Conservation (phyloP, 1,140 invertebrate species). For the Parasteatoda tepidariorum region DNA sequence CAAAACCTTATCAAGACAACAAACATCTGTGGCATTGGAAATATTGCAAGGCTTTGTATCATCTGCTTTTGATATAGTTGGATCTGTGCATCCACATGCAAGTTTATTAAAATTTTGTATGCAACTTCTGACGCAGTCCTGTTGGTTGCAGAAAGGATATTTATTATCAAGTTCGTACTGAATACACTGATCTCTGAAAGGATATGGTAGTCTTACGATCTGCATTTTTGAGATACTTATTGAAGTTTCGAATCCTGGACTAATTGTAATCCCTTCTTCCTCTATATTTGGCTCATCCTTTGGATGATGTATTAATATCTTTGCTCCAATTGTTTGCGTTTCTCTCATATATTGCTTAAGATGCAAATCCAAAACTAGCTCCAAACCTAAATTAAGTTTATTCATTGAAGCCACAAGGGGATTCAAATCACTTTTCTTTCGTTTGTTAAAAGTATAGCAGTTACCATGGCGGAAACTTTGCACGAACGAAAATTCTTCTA, state of each 20-base stretch:
- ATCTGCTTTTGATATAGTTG: not conserved
- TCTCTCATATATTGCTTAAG: not conserved
- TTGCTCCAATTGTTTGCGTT: conserved; percentile 3
- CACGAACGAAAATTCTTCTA: not conserved
- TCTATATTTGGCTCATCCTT: conserved; percentile 1
- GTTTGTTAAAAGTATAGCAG: conserved; percentile 24
- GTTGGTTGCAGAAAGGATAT: not conserved
- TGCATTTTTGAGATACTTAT: not conserved
- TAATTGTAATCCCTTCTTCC: not conserved
- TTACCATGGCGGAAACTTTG: conserved; percentile 7
- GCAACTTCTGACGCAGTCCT: not conserved
- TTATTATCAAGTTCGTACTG: not conserved
- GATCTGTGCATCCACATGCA: conserved; percentile 7
- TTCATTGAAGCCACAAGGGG: not conserved
- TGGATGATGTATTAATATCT: conserved; percentile 17
- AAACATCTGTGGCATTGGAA: not conserved
- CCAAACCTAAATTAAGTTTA: not conserved
- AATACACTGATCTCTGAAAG: conserved; percentile 26
- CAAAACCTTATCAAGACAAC: conserved; percentile 5
- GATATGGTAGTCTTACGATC: not conserved
- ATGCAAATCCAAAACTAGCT: not conserved
- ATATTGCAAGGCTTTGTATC: not conserved
- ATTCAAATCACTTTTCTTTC: not conserved
- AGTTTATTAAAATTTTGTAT: not conserved
- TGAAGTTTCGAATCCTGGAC: conserved; percentile 13